Percentiles rank a stretch among this genome's conserved stretches.
Evolutionary conservation across 2,888 invertebrate species (phyloP).

Genomic region (Leistus spinibarbis): DNA sequence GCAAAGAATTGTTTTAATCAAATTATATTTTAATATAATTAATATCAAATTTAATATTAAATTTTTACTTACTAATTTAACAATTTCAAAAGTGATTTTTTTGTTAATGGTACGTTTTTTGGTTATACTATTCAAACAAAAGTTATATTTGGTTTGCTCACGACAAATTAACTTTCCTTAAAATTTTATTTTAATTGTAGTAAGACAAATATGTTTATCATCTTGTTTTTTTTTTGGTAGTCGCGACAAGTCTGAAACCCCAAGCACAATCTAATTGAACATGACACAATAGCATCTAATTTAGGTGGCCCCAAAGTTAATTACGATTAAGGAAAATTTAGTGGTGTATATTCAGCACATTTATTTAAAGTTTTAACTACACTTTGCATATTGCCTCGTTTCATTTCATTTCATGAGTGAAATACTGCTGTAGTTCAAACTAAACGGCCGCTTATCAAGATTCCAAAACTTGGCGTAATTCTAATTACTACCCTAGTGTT

Average conservation of each 20-base stretch:
- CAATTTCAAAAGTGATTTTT: too few species aligned
- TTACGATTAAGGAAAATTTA: constrained; percentile 36
- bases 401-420: neutral
- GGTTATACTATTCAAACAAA: too few species aligned
- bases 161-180: too few species aligned
- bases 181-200: too few species aligned
- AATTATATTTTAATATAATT: too few species aligned
- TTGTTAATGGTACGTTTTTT: too few species aligned
- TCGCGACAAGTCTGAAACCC: neutral
- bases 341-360: constrained; percentile 5
- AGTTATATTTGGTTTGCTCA: too few species aligned
- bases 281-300: constrained; percentile 9
- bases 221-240: neutral
- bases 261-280: neutral
- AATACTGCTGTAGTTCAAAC: neutral
- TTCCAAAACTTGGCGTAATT: neutral
- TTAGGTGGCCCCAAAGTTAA: constrained; percentile 31
- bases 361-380: constrained; percentile 2
- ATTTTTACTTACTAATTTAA: too few species aligned
- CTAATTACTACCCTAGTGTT: neutral
- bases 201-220: too few species aligned
- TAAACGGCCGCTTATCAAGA: neutral
- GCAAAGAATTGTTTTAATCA: too few species aligned
- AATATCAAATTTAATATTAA: too few species aligned
- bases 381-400: too few species aligned